Percentiles rank a stretch among this genome's conserved stretches.
Evolutionary conservation across 2,113 vertebrate genomes (phyloP).

Genomic region (Ictalurus furcatus): DNA sequence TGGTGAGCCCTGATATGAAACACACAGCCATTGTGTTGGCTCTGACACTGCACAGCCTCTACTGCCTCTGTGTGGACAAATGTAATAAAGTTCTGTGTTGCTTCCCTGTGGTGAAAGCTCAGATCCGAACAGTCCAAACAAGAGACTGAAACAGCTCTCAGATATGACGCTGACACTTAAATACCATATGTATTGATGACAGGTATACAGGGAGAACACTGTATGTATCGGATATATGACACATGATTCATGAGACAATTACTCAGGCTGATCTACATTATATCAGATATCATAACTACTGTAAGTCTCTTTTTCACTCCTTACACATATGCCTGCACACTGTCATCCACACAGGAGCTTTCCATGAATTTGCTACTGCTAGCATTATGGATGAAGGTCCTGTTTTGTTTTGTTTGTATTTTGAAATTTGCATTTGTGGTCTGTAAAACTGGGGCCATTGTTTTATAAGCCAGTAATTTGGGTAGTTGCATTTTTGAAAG

Average conservation of each 20-base stretch:
- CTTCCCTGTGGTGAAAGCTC: background rate
- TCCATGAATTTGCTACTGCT: background rate
- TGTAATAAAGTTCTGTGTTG: background rate
- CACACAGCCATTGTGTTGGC: background rate
- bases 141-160: slow-evolving; percentile 1
- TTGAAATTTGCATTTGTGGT: too few species aligned
- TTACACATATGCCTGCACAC: background rate
- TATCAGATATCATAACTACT: slow-evolving; percentile 2
- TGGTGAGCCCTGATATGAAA: background rate
- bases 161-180: background rate
- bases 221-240: background rate
- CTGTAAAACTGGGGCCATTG: background rate
- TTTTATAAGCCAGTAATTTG: background rate
- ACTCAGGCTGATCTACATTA: background rate
- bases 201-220: too few species aligned
- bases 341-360: background rate
- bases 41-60: slow-evolving; percentile 14
- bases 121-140: background rate
- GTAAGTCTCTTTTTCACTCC: background rate
- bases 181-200: background rate
- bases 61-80: slow-evolving; percentile 28
- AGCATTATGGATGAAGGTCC: background rate
- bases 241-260: background rate
- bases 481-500: too few species aligned
- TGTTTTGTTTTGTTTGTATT: background rate